These are phyloP conservation scores for Cuniculus paca DNA, from an alignment of 2,797 vertebrate species.

Conservation along the genomic window DNA sequence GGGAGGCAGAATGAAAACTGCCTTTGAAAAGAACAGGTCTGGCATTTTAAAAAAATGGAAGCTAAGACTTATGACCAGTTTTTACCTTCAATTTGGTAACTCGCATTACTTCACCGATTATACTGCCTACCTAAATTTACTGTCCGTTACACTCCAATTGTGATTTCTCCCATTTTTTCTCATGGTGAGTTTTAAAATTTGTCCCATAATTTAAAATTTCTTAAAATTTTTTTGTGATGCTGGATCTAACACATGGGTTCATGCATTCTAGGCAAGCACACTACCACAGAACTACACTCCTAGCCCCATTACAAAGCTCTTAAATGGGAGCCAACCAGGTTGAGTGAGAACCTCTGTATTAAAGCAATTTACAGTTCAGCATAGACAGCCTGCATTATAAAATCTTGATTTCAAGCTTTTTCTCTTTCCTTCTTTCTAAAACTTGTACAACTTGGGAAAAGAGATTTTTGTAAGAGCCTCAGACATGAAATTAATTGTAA, in stretches of 20 bases:
- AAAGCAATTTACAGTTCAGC: constrained; percentile 62
- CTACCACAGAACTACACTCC: neutral
- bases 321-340: constrained; percentile 50
- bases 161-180: constrained; percentile 58
- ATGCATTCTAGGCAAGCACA: neutral
- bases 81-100: constrained; percentile 67
- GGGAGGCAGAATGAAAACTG: constrained; percentile 37
- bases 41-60: constrained; percentile 26
- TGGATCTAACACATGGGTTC: neutral
- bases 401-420: constrained; percentile 54
- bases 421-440: constrained; percentile 50
- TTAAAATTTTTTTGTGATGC: neutral
- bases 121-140: constrained; percentile 67
- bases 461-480: constrained; percentile 57
- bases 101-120: constrained; percentile 65
- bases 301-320: constrained; percentile 57
- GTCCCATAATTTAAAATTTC: constrained; percentile 59
- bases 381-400: constrained; percentile 64
- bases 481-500: constrained; percentile 63
- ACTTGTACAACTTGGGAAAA: constrained; percentile 65
- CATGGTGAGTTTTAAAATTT: constrained; percentile 67
- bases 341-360: constrained; percentile 55
- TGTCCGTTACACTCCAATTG: constrained; percentile 51
- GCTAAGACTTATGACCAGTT: constrained; percentile 58
- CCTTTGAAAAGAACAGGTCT: constrained; percentile 54